Conservation (phyloP, 2,888 invertebrate species). For the Caradrina kadenii region DNA sequence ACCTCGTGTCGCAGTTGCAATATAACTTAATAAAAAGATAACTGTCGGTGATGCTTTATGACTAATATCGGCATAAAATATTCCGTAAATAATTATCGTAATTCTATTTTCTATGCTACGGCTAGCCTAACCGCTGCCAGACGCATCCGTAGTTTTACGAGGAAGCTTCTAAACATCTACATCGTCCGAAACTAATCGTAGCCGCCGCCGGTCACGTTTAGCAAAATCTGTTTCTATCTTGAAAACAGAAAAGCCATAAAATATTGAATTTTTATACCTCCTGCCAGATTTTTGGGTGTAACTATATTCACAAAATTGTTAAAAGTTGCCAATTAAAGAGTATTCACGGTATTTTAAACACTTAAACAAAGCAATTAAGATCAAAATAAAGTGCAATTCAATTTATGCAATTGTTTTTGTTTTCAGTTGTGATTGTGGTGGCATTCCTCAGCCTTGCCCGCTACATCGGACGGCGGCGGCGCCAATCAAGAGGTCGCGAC, state of each 20-base stretch:
- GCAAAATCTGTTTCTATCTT: slow-evolving; percentile 26
- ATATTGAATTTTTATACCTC: neutral
- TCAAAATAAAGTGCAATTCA: slow-evolving; percentile 25
- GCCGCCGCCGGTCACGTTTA: slow-evolving; percentile 51
- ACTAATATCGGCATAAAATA: slow-evolving; percentile 38
- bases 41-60: slow-evolving; percentile 37
- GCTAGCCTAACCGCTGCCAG: slow-evolving; percentile 8
- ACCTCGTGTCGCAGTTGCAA: slow-evolving; percentile 31
- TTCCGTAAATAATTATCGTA: slow-evolving; percentile 31
- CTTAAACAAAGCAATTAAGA: slow-evolving; percentile 26
- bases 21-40: slow-evolving; percentile 51
- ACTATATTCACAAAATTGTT: neutral
- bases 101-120: slow-evolving; percentile 43
- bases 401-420: slow-evolving; percentile 23
- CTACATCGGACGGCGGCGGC: slow-evolving; percentile 62
- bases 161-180: slow-evolving; percentile 48
- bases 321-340: slow-evolving; percentile 8
- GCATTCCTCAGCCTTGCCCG: slow-evolving; percentile 69
- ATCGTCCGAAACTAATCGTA: slow-evolving; percentile 57
- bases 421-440: slow-evolving; percentile 46
- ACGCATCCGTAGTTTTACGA: slow-evolving; percentile 44
- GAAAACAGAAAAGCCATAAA: slow-evolving; percentile 29
- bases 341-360: slow-evolving; percentile 19
- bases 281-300: neutral
- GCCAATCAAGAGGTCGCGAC: slow-evolving; percentile 81